A percentile compares a stretch with the other conserved stretches of the same genome.
These are phyloP conservation scores for Platygyra sinensis DNA, from an alignment of 64 coral and sea anemone genomes.

Conservation along the genomic window DNA sequence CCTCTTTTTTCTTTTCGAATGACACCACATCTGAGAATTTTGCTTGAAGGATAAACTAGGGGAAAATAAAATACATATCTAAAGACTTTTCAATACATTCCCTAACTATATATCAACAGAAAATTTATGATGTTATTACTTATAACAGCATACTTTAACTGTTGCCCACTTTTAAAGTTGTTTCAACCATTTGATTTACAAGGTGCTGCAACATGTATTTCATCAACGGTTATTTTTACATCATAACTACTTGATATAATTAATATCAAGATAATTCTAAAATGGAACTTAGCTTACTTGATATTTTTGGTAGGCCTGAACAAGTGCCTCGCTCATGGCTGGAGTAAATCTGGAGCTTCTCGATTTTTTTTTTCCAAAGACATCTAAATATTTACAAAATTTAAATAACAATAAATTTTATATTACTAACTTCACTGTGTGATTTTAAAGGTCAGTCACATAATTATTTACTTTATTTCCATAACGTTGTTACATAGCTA, in stretches of 20 bases:
- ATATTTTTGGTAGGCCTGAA: neutral
- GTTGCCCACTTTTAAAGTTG: neutral
- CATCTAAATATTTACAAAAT: neutral
- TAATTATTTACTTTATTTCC: too few species aligned
- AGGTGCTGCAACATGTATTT: neutral
- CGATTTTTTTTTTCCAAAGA: neutral
- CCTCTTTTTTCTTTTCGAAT: slow-evolving; percentile 4
- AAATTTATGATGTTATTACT: neutral
- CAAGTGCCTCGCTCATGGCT: neutral
- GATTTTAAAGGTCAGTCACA: neutral
- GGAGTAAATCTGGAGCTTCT: neutral
- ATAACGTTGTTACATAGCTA: too few species aligned
- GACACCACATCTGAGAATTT: neutral
- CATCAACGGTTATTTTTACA: neutral
- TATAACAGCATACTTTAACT: neutral
- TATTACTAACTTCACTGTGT: neutral
- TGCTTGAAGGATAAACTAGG: neutral
- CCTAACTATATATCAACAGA: neutral
- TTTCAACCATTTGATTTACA: neutral
- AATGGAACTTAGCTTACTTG: slow-evolving; percentile 10
- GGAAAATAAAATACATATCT: neutral
- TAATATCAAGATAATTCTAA: slow-evolving; percentile 1
- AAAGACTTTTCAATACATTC: neutral
- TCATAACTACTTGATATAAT: neutral
- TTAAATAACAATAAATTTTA: neutral